Evolutionary conservation across 2,113 vertebrate genomes (phyloP).

Genomic region (Lepus europaeus): DNA sequence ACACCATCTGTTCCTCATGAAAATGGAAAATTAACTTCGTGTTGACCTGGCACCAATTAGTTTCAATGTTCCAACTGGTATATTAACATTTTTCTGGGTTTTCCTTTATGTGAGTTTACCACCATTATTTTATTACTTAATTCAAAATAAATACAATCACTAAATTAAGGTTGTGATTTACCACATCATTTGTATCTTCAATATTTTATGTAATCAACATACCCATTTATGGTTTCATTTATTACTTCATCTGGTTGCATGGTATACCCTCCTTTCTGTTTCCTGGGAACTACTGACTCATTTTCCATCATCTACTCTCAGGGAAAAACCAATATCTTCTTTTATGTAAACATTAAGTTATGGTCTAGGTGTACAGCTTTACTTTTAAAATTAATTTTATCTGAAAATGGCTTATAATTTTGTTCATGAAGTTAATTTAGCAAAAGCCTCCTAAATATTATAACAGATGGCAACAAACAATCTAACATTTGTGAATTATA

Average conservation of each 20-base stretch:
- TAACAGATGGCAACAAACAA: conserved; percentile 59
- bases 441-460: neutral
- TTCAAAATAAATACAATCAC: neutral
- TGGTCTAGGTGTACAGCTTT: neutral
- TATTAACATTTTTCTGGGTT: neutral
- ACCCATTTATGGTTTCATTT: neutral
- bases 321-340: neutral
- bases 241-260: neutral
- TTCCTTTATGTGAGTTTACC: conserved; percentile 20
- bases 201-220: neutral
- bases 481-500: conserved; percentile 61
- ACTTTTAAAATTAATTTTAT: conserved; percentile 13
- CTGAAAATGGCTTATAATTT: conserved; percentile 30
- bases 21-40: conserved; percentile 76
- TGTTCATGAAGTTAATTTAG: conserved; percentile 30
- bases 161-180: neutral
- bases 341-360: neutral
- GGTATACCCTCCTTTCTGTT: neutral
- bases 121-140: neutral
- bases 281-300: neutral
- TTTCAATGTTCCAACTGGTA: conserved; percentile 53
- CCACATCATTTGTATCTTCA: neutral
- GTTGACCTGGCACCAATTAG: conserved; percentile 68
- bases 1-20: conserved; percentile 79
- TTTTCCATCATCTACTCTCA: neutral